Conservation (phyloP, 37 sponge, comb jelly and placozoan species). For the Lycopodina hypogea region DNA sequence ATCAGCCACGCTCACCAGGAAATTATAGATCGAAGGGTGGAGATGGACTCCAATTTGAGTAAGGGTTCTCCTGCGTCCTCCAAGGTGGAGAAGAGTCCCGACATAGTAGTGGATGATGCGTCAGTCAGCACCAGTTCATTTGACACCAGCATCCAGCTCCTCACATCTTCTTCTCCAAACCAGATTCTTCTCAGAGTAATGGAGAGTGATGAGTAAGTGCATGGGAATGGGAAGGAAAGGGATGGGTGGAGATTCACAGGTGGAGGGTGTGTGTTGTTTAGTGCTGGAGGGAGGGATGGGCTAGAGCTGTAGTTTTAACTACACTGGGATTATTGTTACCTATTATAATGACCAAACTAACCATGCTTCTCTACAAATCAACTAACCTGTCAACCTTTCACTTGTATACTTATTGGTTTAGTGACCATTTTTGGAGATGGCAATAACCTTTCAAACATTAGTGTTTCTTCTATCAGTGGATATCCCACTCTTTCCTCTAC, state of each 20-base stretch:
- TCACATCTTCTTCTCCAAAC: conserved; percentile 6
- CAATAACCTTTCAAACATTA: too few species aligned
- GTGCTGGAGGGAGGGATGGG: background rate
- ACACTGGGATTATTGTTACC: too few species aligned
- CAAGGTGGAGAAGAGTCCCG: conserved; percentile 4
- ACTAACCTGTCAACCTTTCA: too few species aligned
- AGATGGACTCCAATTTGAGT: background rate
- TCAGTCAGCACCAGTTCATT: conserved; percentile 2
- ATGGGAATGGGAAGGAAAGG: background rate
- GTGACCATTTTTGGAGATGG: too few species aligned
- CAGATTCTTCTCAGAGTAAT: conserved; percentile 14
- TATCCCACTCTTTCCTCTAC: too few species aligned
- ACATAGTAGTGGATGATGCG: background rate
- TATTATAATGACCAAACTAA: too few species aligned
- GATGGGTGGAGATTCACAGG: background rate
- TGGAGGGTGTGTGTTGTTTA: background rate
- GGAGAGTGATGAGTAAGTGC: conserved; percentile 22
- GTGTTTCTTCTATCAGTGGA: too few species aligned
- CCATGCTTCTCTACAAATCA: too few species aligned
- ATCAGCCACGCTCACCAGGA: too few species aligned
- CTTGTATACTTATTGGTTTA: too few species aligned
- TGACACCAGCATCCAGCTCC: background rate
- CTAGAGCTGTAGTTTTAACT: too few species aligned
- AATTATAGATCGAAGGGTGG: background rate
- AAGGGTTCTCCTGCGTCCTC: background rate